phyloP scores from a whole-genome alignment of 2,797 vertebrate genomes.

The Phrynocephalus guinanensis region DNA sequence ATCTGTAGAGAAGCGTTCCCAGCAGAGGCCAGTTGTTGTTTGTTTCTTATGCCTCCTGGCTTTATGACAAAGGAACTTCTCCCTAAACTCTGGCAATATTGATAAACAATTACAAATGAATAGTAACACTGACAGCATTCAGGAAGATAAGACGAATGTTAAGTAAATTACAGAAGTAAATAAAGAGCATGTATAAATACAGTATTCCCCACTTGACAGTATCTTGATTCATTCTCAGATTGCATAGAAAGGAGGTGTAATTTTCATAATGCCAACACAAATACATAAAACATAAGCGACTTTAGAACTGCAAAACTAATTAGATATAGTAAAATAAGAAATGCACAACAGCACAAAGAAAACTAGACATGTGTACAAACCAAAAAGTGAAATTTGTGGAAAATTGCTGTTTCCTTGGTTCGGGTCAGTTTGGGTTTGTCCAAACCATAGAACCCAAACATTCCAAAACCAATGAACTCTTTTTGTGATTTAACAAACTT shows the following conservation, averaged over 20 bases:
- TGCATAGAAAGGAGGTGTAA: not conserved
- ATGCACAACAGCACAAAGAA: not conserved
- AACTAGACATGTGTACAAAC: too few relatives aligned
- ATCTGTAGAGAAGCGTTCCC: slow-evolving; percentile 2
- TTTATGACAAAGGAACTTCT: slow-evolving; percentile 15
- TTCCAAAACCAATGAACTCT: too few relatives aligned
- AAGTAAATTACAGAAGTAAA: slow-evolving; percentile 21
- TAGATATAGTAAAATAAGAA: not conserved
- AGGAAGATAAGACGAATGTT: slow-evolving; percentile 29
- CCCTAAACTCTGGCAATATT: slow-evolving; percentile 14
- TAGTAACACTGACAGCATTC: not conserved
- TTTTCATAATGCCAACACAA: not conserved
- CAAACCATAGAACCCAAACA: too few relatives aligned
- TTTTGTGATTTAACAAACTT: too few relatives aligned
- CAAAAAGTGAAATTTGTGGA: too few relatives aligned
- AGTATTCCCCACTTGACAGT: not conserved
- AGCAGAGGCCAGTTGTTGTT: slow-evolving; percentile 14
- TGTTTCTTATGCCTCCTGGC: not conserved
- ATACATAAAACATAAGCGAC: not conserved
- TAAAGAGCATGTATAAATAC: slow-evolving; percentile 16
- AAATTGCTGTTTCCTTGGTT: too few relatives aligned
- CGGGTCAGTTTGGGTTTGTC: too few relatives aligned
- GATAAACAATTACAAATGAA: slow-evolving; percentile 29
- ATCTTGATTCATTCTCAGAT: not conserved
- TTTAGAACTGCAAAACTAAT: not conserved